Evolutionary conservation across 2,113 vertebrate genomes (phyloP).

Genomic region (Lates calcarifer): DNA sequence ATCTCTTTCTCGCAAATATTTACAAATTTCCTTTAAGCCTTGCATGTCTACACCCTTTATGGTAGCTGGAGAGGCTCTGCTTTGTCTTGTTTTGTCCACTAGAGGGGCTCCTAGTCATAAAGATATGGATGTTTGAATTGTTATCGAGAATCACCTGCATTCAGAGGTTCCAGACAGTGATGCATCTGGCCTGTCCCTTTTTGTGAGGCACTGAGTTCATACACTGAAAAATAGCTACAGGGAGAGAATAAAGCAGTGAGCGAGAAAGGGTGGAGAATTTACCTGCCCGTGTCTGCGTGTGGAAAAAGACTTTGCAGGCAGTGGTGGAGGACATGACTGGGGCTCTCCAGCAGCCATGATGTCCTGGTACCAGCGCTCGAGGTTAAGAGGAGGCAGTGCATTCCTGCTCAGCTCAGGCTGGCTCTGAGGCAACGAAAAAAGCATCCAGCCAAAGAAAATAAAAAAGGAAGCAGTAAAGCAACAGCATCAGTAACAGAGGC

Average conservation of each 20-base stretch:
- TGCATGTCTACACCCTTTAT: no score
- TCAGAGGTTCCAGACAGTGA: neutral
- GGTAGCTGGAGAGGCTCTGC: neutral
- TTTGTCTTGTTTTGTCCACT: constrained; percentile 13
- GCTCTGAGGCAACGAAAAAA: constrained; percentile 82
- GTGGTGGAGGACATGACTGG: constrained; percentile 90
- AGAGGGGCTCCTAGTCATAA: constrained; percentile 30
- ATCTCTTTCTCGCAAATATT: neutral
- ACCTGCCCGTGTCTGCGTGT: constrained; percentile 91
- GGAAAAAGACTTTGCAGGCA: constrained; percentile 92
- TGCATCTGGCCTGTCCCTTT: neutral
- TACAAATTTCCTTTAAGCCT: neutral
- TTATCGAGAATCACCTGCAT: neutral
- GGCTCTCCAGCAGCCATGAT: constrained; percentile 86
- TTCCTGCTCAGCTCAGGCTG: constrained; percentile 83
- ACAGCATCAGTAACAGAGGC: constrained; percentile 58
- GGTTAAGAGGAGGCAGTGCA: constrained; percentile 86
- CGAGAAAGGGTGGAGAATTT: constrained; percentile 70
- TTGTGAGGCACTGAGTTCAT: neutral
- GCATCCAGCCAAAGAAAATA: constrained; percentile 50
- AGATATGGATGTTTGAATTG: neutral
- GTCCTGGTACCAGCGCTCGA: constrained; percentile 89
- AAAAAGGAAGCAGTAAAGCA: constrained; percentile 47
- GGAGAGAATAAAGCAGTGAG: constrained; percentile 8
- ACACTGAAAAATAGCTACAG: neutral